Percentiles rank a stretch among this genome's conserved stretches.
Evolutionary conservation across 2,113 vertebrate species (phyloP).

Genomic region (Cygnus atratus): DNA sequence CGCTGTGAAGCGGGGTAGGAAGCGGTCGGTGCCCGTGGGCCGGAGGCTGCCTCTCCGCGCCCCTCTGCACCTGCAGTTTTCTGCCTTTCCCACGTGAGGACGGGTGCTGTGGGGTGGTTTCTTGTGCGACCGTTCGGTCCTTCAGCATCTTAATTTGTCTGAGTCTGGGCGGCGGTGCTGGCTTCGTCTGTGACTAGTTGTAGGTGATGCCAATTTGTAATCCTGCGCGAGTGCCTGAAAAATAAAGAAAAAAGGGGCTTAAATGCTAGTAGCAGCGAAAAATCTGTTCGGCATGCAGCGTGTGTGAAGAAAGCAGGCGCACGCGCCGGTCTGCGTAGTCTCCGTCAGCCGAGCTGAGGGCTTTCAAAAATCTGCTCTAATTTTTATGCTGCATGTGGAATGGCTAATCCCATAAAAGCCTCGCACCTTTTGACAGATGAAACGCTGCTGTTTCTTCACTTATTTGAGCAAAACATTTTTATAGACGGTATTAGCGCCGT

Average conservation of each 20-base stretch:
- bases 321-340: neutral
- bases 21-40: neutral
- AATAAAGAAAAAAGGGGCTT: neutral
- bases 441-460: slow-evolving; percentile 53
- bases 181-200: neutral
- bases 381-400: slow-evolving; percentile 33
- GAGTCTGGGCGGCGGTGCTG: neutral
- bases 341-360: neutral
- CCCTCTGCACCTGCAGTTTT: neutral
- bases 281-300: neutral
- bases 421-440: slow-evolving; percentile 56
- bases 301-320: neutral
- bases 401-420: slow-evolving; percentile 58
- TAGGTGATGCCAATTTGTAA: slow-evolving; percentile 31
- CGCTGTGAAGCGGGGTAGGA: neutral
- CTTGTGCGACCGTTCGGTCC: neutral
- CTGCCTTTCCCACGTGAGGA: neutral
- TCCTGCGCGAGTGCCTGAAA: neutral
- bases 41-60: neutral
- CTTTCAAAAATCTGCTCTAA: slow-evolving; percentile 34
- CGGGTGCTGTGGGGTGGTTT: neutral
- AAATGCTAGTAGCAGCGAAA: slow-evolving; percentile 16
- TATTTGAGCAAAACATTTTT: slow-evolving; percentile 57
- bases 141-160: neutral
- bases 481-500: slow-evolving; percentile 41